These are phyloP conservation scores for Ctenicera cuprea DNA, from an alignment of 2,888 invertebrate species.

Conservation along the genomic window DNA sequence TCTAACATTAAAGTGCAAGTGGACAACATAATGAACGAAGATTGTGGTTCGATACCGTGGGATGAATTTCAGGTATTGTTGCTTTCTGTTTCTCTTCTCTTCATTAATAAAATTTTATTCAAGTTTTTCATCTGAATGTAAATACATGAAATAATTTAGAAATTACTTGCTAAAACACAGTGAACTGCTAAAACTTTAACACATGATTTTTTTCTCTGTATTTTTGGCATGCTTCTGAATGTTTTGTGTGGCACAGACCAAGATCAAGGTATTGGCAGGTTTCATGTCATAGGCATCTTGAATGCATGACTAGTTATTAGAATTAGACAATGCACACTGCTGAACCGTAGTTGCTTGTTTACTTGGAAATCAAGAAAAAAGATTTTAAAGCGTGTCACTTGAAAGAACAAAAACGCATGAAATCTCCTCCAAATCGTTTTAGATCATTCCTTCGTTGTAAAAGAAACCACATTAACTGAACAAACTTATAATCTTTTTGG, in stretches of 20 bases:
- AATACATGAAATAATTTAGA: slow-evolving; percentile 46
- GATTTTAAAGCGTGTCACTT: neutral
- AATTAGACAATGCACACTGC: slow-evolving; percentile 20
- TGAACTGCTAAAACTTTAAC: slow-evolving; percentile 55
- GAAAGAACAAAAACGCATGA: too few relatives aligned
- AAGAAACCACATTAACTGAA: too few relatives aligned
- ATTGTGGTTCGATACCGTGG: slow-evolving; percentile 92
- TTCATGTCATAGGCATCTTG: slow-evolving; percentile 71
- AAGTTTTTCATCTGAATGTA: slow-evolving; percentile 50
- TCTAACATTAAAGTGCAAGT: slow-evolving; percentile 82
- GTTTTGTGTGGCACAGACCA: slow-evolving; percentile 84
- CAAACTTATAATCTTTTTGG: too few relatives aligned
- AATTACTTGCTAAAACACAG: slow-evolving; percentile 49
- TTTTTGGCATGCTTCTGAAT: slow-evolving; percentile 82
- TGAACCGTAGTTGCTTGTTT: neutral
- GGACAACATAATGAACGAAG: slow-evolving; percentile 84
- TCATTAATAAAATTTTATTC: slow-evolving; percentile 44
- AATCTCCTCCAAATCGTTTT: too few relatives aligned
- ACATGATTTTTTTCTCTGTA: slow-evolving; percentile 68
- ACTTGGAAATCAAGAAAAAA: neutral
- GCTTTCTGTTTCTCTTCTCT: neutral
- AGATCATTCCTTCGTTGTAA: too few relatives aligned
- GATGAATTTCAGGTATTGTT: slow-evolving; percentile 92
- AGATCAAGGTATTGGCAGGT: slow-evolving; percentile 78
- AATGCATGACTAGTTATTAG: slow-evolving; percentile 44